Conservation (phyloP, 2,888 invertebrate genomes). For the Cataglyphis albicans region DNA sequence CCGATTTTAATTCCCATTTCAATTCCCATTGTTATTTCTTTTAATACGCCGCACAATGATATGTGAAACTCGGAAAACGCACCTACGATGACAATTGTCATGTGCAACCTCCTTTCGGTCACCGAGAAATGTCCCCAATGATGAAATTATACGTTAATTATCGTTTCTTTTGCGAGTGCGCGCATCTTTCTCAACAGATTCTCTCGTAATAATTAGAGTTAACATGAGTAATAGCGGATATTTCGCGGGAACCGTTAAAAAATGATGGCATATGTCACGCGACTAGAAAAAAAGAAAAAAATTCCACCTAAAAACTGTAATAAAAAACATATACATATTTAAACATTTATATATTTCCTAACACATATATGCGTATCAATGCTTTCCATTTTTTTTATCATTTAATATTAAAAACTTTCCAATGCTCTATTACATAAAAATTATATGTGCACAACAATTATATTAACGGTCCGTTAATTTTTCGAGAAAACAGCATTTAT, state of each 20-base stretch:
- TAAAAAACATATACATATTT: background rate
- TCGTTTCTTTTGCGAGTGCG: background rate
- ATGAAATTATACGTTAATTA: slow-evolving; percentile 18
- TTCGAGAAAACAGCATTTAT: background rate
- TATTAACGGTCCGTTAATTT: background rate
- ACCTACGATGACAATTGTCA: slow-evolving; percentile 58
- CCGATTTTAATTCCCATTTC: slow-evolving; percentile 40
- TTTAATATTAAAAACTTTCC: background rate
- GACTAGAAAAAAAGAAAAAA: background rate
- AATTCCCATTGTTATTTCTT: slow-evolving; percentile 59
- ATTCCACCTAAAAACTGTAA: slow-evolving; percentile 16
- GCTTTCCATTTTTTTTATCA: background rate
- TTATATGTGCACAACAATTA: background rate
- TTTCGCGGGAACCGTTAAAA: slow-evolving; percentile 29
- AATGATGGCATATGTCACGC: slow-evolving; percentile 12
- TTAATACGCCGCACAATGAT: slow-evolving; percentile 38
- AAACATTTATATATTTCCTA: no score
- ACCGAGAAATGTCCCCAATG: slow-evolving; percentile 40
- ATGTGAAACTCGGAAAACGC: slow-evolving; percentile 18
- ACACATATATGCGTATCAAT: background rate
- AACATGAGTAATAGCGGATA: slow-evolving; percentile 10
- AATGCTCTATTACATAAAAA: background rate
- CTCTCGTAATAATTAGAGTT: background rate
- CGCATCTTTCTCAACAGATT: background rate
- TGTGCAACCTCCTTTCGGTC: slow-evolving; percentile 23